A percentile compares a stretch with the other conserved stretches of the same genome.
Evolutionary conservation across 2,888 invertebrate species (phyloP).

Genomic region (Cybosia mesomella): DNA sequence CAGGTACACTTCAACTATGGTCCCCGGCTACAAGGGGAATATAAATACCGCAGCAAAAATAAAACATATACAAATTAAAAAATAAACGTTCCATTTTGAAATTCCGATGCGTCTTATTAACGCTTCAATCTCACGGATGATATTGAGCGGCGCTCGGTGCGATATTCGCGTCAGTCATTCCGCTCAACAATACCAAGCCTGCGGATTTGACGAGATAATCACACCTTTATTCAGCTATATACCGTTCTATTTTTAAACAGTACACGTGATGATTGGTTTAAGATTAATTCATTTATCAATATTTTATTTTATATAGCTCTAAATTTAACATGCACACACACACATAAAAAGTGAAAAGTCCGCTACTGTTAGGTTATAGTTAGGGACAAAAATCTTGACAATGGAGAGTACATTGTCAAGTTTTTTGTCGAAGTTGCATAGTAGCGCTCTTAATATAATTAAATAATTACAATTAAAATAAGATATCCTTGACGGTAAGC

Average conservation of each 20-base stretch:
- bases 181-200: slow-evolving; percentile 15
- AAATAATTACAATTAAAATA: no score
- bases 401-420: no score
- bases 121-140: slow-evolving; percentile 9
- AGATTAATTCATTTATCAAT: not conserved
- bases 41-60: not conserved
- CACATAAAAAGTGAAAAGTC: not conserved
- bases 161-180: slow-evolving; percentile 7
- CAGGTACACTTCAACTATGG: no score
- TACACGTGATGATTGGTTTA: not conserved
- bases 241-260: slow-evolving; percentile 5
- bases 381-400: no score
- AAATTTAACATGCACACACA: not conserved
- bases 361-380: not conserved
- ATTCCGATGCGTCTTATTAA: slow-evolving; percentile 12
- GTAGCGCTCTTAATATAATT: no score
- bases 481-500: no score
- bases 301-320: not conserved
- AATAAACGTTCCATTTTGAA: slow-evolving; percentile 15
- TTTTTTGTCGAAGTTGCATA: no score
- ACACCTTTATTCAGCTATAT: slow-evolving; percentile 16
- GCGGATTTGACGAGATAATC: slow-evolving; percentile 34
- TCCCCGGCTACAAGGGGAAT: no score
- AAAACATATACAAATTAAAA: slow-evolving; percentile 10
- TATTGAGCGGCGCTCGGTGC: slow-evolving; percentile 6